phyloP scores from a whole-genome alignment of 2,888 invertebrate genomes.

The Drosophila villosipedis region DNA sequence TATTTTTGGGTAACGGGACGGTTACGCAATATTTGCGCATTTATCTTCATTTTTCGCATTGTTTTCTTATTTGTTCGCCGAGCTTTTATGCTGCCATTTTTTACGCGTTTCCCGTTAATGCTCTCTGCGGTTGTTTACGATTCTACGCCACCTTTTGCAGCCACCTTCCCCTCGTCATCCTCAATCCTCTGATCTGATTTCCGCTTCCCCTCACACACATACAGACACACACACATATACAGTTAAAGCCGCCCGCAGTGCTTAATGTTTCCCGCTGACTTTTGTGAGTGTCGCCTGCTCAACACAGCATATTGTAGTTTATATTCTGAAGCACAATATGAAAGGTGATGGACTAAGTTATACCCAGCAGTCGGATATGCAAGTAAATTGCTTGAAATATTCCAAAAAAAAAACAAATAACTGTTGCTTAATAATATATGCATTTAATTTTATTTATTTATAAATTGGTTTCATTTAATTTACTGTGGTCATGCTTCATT shows the following conservation, averaged over 20 bases:
- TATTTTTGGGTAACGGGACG: conserved; percentile 34
- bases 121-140: conserved; percentile 48
- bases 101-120: conserved; percentile 47
- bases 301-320: conserved; percentile 56
- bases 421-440: neutral
- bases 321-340: neutral
- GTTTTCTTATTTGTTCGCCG: conserved; percentile 51
- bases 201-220: conserved; percentile 45
- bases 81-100: conserved; percentile 43
- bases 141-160: conserved; percentile 34
- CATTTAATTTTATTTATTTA: neutral
- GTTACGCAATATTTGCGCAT: conserved; percentile 66
- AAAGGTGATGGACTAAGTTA: neutral
- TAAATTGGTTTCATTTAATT: neutral
- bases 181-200: conserved; percentile 53
- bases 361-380: conserved; percentile 3
- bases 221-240: conserved; percentile 8
- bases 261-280: conserved; percentile 60
- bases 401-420: neutral
- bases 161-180: conserved; percentile 7
- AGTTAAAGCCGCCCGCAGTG: conserved; percentile 13
- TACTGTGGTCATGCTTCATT: neutral
- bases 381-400: neutral
- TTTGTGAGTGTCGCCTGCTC: conserved; percentile 44
- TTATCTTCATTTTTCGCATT: conserved; percentile 73